Evolutionary conservation across 2,888 invertebrate genomes (phyloP), one percentile per base, ranked within the genome.

Genomic region (Drosophila melanosoma): DNA sequence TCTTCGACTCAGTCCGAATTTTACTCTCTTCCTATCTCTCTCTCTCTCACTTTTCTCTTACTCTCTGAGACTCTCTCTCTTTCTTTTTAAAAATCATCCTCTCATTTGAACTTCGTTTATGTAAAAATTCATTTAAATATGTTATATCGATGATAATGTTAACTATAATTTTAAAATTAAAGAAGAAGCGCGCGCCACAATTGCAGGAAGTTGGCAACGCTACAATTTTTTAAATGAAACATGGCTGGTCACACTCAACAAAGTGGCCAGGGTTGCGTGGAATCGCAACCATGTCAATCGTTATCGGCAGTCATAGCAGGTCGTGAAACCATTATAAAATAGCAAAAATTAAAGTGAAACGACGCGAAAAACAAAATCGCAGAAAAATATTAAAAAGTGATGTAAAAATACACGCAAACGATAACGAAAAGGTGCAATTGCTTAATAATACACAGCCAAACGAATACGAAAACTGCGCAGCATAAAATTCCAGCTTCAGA

Each of bases 321-420:
- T 80, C 49, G 88, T 82, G 84, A 84, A 84, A 74, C 72, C 85
- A 87, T 77, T 79, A 84, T 71, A 89, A 70, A 85, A 87, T 85
- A 73, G 63, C 68, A 67, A 82, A 84, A 85, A 81, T 89, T 87
- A 23, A 79, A 73, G 82, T 89, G 71, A 87, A 70, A 89, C 57
- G 70, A 86, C 73, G 68, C 87, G 86, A 86, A 76, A 67, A 66
- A 70, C 52, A 59, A 17, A 63, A 72, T 65, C 64, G 68, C 49
- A 72, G 62, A 49, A 66, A 65, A 77, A 49, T 61, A 62, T 32
- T 61, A 52, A 67, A 52, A 67, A 56, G 26, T 59, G 53, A 49
- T 58, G 54, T 64, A 36, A 72, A 81, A 77, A 64, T 52, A 73
- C 60, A 58, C 74, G 73, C 56, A 78, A 78, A 72, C 69, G 65